phyloP scores from a whole-genome alignment of 2,113 vertebrate genomes.

The Mustelus asterias region DNA sequence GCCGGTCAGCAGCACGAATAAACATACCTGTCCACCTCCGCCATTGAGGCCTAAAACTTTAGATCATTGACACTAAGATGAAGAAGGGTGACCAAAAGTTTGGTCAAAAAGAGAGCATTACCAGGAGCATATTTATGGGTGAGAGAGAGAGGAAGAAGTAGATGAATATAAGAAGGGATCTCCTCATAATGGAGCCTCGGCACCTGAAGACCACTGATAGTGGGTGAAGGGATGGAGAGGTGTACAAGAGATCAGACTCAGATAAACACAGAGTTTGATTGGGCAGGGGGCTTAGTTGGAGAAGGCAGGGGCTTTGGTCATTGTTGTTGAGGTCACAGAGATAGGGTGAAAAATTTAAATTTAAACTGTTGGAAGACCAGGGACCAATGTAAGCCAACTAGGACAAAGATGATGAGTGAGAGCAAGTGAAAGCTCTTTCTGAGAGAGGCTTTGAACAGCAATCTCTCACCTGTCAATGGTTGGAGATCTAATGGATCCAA shows the following conservation, averaged over 20 bases:
- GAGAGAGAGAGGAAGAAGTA: not conserved
- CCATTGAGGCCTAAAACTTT: too few relatives aligned
- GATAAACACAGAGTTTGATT: too few relatives aligned
- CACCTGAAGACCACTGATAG: not conserved
- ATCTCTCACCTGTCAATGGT: not conserved
- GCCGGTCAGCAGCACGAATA: too few relatives aligned
- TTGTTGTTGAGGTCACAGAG: not conserved
- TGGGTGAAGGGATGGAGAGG: not conserved
- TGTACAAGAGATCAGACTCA: not conserved
- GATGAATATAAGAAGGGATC: not conserved
- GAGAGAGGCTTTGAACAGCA: not conserved
- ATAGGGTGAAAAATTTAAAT: not conserved
- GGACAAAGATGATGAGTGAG: not conserved
- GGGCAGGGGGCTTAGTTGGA: too few relatives aligned
- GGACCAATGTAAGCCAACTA: not conserved
- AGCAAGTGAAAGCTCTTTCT: not conserved
- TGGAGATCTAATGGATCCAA: not conserved
- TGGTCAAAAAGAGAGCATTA: not conserved
- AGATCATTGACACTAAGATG: not conserved
- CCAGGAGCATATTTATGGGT: not conserved
- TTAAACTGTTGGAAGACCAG: not conserved
- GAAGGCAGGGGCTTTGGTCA: not conserved
- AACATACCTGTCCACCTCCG: too few relatives aligned
- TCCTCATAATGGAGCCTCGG: not conserved
- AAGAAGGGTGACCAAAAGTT: not conserved